Percentiles rank a stretch among this genome's conserved stretches.
Conservation (phyloP, 2,797 vertebrate species). For the Sebastes steindachneri region DNA sequence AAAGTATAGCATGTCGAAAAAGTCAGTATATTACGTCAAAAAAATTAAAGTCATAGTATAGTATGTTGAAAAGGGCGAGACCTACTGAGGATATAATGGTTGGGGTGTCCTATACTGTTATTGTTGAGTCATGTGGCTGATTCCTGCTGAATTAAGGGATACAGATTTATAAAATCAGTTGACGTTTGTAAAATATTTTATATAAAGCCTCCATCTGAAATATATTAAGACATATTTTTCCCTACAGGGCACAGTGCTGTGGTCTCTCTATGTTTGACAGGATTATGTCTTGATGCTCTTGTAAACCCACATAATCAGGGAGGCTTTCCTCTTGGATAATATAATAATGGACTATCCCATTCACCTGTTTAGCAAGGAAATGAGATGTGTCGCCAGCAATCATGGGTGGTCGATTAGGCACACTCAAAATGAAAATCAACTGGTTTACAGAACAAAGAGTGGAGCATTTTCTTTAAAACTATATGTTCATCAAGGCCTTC, state of each 20-base stretch:
- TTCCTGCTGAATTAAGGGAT: background rate
- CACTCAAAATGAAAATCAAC: background rate
- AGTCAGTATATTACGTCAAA: too few species aligned
- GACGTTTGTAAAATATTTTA: background rate
- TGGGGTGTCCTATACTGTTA: background rate
- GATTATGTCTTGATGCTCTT: constrained; percentile 27
- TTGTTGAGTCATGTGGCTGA: background rate
- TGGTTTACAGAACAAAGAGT: background rate
- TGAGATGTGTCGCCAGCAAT: constrained; percentile 22
- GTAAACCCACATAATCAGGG: constrained; percentile 31
- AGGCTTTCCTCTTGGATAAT: constrained; percentile 39
- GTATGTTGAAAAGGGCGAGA: too few species aligned
- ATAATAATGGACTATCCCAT: constrained; percentile 46
- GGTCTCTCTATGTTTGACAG: constrained; percentile 5
- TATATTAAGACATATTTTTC: background rate
- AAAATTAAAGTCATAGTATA: too few species aligned
- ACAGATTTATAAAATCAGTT: background rate
- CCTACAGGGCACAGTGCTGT: background rate
- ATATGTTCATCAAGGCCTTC: background rate
- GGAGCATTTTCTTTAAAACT: background rate
- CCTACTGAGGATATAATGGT: background rate
- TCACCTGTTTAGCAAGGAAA: constrained; percentile 50
- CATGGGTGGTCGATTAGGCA: constrained; percentile 34
- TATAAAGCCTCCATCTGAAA: background rate
- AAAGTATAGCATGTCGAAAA: too few species aligned